A percentile compares a stretch with the other conserved stretches of the same genome.
phyloP scores from a whole-genome alignment of 2,797 vertebrate genomes.

The Paedocypris micromegethes region DNA sequence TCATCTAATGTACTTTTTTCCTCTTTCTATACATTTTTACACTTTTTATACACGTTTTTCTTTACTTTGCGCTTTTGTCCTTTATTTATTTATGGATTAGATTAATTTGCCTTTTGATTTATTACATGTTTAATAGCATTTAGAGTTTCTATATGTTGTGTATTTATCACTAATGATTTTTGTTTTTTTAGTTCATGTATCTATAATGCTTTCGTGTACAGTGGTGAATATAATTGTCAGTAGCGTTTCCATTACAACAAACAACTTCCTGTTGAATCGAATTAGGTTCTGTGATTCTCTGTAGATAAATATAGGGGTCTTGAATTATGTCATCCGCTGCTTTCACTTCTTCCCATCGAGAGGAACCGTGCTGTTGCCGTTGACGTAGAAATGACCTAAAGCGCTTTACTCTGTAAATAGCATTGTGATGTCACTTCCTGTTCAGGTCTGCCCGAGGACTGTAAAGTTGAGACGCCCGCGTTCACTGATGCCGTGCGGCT shows the following conservation, averaged over 20 bases:
- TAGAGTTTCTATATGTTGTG: no score
- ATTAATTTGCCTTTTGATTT: no score
- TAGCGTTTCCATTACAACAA: constrained; percentile 26
- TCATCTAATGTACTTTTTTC: no score
- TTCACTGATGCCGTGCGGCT: constrained; percentile 87
- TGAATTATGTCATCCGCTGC: neutral
- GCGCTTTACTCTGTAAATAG: neutral
- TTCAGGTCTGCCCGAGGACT: constrained; percentile 83
- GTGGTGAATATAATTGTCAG: constrained; percentile 29
- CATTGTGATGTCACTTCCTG: neutral
- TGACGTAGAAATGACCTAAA: neutral
- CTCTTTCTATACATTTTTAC: no score
- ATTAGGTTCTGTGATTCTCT: neutral
- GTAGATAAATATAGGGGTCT: constrained; percentile 1
- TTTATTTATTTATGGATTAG: no score
- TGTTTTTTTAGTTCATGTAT: neutral
- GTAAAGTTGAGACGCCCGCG: constrained; percentile 82
- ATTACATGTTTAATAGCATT: no score
- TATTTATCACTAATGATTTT: no score
- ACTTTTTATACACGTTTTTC: no score
- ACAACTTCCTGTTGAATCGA: constrained; percentile 32
- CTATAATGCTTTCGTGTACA: constrained; percentile 9
- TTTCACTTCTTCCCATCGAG: constrained; percentile 26
- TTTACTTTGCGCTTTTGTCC: no score
- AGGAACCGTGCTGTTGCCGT: constrained; percentile 12